phyloP scores from a whole-genome alignment of 2,888 invertebrate genomes.

The Xylocampa areola region DNA sequence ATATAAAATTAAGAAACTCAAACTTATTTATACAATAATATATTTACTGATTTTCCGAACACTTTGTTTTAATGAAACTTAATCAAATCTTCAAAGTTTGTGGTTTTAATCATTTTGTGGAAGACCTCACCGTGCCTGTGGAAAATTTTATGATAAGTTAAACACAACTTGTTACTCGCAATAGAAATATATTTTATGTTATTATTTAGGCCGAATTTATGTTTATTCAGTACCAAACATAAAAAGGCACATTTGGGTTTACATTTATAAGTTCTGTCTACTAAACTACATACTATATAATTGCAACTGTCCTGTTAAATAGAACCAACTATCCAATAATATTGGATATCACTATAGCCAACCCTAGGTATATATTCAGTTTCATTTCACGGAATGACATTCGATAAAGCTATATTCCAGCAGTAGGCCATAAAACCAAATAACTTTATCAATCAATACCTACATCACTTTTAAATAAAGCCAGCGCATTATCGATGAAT shows the following conservation, averaged over 20 bases:
- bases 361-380: too few relatives aligned
- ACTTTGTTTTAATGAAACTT: constrained; percentile 25
- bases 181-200: too few relatives aligned
- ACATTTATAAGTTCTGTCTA: too few relatives aligned
- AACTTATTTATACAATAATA: constrained; percentile 27
- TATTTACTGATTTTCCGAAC: constrained; percentile 19
- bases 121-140: background rate
- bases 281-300: too few relatives aligned
- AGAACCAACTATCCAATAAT: background rate
- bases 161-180: background rate
- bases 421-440: too few relatives aligned
- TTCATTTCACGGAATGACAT: constrained; percentile 5
- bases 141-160: background rate
- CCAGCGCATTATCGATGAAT: constrained; percentile 29
- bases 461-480: constrained; percentile 25
- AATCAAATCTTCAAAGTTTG: constrained; percentile 17
- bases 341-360: background rate
- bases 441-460: too few relatives aligned
- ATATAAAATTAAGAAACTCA: constrained; percentile 19
- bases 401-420: background rate
- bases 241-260: too few relatives aligned
- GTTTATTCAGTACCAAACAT: too few relatives aligned
- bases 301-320: too few relatives aligned
- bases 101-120: constrained; percentile 24
- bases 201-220: too few relatives aligned